Evolutionary conservation across 2,888 invertebrate species (phyloP).

Genomic region (Acronicta aceris): DNA sequence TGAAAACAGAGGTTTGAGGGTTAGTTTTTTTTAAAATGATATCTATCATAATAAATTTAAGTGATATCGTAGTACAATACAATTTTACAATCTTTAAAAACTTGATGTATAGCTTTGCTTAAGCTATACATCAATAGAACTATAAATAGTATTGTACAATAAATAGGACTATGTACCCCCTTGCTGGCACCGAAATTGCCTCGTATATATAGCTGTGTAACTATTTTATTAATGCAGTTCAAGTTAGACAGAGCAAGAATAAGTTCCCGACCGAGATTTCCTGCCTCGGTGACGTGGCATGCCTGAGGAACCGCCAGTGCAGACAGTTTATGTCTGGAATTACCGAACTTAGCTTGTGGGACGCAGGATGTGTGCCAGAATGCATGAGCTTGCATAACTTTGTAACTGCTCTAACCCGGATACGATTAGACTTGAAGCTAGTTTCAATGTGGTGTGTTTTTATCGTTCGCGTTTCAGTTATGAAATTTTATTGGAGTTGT

Average conservation of each 20-base stretch:
- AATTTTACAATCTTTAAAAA: no score
- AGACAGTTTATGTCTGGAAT: constrained; percentile 22
- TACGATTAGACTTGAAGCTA: not conserved
- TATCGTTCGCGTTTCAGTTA: no score
- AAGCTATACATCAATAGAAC: no score
- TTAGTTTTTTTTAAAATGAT: not conserved
- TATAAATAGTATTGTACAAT: no score
- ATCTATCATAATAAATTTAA: no score
- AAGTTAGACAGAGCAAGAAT: constrained; percentile 1
- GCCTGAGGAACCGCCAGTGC: constrained; percentile 2
- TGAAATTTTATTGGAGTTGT: no score
- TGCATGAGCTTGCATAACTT: constrained; percentile 29
- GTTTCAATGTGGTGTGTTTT: not conserved
- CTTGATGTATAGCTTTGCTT: no score
- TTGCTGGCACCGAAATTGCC: no score
- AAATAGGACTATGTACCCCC: no score
- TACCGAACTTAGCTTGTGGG: constrained; percentile 23
- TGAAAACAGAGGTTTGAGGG: constrained; percentile 72
- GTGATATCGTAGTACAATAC: no score
- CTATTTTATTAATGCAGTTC: not conserved
- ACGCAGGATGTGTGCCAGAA: not conserved
- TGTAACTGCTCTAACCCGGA: constrained; percentile 12
- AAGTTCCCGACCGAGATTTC: constrained; percentile 23
- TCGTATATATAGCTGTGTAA: no score
- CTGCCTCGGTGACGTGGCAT: not conserved